Conservation (phyloP, 2,797 vertebrate species). For the Gallirallus australis region DNA sequence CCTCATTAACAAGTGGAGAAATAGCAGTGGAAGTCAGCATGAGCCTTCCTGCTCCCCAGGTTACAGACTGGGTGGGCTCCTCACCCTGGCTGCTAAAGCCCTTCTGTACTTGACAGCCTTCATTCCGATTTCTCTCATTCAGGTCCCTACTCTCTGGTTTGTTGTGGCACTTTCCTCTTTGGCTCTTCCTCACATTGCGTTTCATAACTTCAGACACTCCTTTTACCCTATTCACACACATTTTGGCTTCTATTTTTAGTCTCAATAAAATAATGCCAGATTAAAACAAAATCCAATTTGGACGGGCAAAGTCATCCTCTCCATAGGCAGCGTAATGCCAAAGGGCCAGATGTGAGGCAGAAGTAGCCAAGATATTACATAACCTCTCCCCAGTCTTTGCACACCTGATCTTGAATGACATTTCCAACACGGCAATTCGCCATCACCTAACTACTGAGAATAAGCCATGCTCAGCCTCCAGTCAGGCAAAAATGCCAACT, state of each 20-base stretch:
- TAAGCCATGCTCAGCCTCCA: not conserved
- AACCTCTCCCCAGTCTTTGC: conserved; percentile 21
- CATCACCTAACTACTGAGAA: not conserved
- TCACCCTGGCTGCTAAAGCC: not conserved
- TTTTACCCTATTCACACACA: conserved; percentile 9
- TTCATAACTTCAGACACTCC: conserved; percentile 19
- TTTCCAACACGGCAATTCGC: not conserved
- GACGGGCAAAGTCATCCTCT: conserved; percentile 7
- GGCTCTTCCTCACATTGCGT: not conserved
- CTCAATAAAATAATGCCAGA: conserved; percentile 27
- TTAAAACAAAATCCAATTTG: conserved; percentile 58
- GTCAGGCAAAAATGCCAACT: conserved; percentile 6
- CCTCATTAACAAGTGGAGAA: not conserved
- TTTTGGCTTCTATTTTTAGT: conserved; percentile 42
- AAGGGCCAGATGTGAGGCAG: conserved; percentile 48
- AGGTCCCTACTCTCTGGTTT: not conserved
- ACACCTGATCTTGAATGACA: conserved; percentile 46
- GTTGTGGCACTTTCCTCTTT: not conserved
- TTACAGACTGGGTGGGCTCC: not conserved
- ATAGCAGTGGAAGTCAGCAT: not conserved
- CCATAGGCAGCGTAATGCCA: conserved; percentile 18
- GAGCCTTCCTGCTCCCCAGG: not conserved
- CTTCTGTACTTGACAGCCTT: not conserved
- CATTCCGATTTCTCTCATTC: not conserved
- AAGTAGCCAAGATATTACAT: conserved; percentile 32